A percentile compares a stretch with the other conserved stretches of the same genome.
Evolutionary conservation across 2,888 invertebrate species (phyloP).

Genomic region (Synergus gifuensis): DNA sequence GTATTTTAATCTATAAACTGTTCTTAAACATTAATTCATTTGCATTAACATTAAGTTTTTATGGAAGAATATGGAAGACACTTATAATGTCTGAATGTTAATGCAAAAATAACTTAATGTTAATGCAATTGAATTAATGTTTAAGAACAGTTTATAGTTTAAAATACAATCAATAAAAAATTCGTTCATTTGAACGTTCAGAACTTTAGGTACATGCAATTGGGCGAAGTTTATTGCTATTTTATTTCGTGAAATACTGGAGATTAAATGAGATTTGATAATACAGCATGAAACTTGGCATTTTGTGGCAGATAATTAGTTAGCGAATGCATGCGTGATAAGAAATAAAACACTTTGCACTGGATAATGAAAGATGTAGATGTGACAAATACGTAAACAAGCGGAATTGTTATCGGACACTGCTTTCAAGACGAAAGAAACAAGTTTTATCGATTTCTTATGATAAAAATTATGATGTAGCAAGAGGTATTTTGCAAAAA

Average conservation of each 20-base stretch:
- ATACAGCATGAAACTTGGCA: background rate
- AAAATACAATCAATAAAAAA: no score
- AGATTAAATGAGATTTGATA: background rate
- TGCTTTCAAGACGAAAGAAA: background rate
- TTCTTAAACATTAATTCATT: no score
- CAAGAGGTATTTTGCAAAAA: no score
- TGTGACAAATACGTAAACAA: background rate
- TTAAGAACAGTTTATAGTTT: no score
- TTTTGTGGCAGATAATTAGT: conserved; percentile 1
- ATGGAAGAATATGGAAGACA: no score
- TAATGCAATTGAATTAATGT: no score
- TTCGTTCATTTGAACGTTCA: no score
- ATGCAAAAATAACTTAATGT: no score
- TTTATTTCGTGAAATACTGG: background rate
- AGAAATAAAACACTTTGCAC: background rate
- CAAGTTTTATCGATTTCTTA: background rate
- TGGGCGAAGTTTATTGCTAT: background rate
- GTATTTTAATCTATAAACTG: no score
- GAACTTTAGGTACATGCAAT: no score
- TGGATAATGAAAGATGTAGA: background rate
- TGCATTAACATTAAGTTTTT: no score
- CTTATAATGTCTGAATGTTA: no score
- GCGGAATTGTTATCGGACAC: background rate
- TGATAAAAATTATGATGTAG: background rate
- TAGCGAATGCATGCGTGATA: background rate